These are phyloP conservation scores for Cacoxenus indagator DNA, from an alignment of 2,888 invertebrate species.

Conservation along the genomic window DNA sequence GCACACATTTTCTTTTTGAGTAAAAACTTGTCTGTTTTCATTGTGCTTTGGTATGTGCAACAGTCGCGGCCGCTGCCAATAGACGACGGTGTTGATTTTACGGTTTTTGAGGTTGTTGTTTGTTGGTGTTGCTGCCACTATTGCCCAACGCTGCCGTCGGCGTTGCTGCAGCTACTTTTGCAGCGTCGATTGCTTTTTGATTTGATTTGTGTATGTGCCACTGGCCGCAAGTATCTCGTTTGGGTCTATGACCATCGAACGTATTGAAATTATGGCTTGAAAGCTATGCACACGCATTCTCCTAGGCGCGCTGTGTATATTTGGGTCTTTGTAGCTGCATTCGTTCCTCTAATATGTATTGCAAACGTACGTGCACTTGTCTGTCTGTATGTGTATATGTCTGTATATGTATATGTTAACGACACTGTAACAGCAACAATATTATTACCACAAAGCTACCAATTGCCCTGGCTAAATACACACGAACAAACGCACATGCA, in stretches of 20 bases:
- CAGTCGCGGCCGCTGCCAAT: neutral
- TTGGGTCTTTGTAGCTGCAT: slow-evolving; percentile 31
- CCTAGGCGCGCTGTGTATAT: slow-evolving; percentile 24
- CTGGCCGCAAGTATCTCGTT: slow-evolving; percentile 8
- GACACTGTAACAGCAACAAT: slow-evolving; percentile 31
- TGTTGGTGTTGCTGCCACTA: slow-evolving; percentile 11
- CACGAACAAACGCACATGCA: neutral
- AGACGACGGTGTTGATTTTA: neutral
- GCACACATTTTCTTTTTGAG: neutral
- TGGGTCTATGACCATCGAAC: slow-evolving; percentile 1
- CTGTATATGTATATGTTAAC: slow-evolving; percentile 42
- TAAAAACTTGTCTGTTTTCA: slow-evolving; percentile 4
- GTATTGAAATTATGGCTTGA: slow-evolving; percentile 6
- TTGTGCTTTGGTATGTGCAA: neutral
- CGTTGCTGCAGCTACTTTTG: slow-evolving; percentile 30
- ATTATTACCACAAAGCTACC: slow-evolving; percentile 2
- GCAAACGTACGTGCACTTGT: slow-evolving; percentile 28
- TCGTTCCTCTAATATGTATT: slow-evolving; percentile 19
- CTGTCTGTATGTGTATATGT: slow-evolving; percentile 23
- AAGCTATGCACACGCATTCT: neutral
- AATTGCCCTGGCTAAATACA: slow-evolving; percentile 6
- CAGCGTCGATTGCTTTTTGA: too few relatives aligned
- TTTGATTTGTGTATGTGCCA: slow-evolving; percentile 12
- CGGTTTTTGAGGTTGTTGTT: slow-evolving; percentile 12
- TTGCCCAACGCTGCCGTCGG: slow-evolving; percentile 5